Evolutionary conservation across 2,797 vertebrate genomes (phyloP).

Genomic region (Xyrichtys novacula): DNA sequence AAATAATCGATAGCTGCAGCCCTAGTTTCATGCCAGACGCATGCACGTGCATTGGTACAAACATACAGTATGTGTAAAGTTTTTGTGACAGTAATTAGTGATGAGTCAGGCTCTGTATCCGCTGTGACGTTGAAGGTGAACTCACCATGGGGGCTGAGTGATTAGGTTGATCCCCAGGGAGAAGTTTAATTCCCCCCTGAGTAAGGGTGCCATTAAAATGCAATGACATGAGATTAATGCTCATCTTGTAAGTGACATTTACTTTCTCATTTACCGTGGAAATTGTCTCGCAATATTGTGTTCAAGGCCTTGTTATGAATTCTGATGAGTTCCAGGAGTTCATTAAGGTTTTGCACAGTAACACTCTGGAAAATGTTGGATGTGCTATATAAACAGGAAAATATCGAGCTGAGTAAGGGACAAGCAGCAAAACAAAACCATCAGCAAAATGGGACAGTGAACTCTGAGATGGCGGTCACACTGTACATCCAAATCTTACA

Average conservation of each 20-base stretch:
- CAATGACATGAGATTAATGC: slow-evolving; percentile 72
- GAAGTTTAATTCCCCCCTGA: slow-evolving; percentile 61
- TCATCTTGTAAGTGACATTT: slow-evolving; percentile 75
- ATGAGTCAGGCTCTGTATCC: slow-evolving; percentile 7
- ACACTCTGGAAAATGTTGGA: slow-evolving; percentile 54
- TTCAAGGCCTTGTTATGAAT: slow-evolving; percentile 60
- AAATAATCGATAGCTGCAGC: not conserved
- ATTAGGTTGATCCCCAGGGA: slow-evolving; percentile 51
- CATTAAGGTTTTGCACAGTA: slow-evolving; percentile 33
- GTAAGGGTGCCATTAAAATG: slow-evolving; percentile 68
- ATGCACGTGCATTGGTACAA: not conserved
- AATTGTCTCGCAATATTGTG: slow-evolving; percentile 59
- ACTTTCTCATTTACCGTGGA: slow-evolving; percentile 69
- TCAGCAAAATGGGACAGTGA: slow-evolving; percentile 63
- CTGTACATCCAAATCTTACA: slow-evolving; percentile 40
- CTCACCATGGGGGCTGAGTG: slow-evolving; percentile 39
- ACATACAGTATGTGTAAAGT: not conserved
- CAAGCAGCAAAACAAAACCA: slow-evolving; percentile 59
- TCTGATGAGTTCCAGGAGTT: slow-evolving; percentile 56
- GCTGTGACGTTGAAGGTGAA: slow-evolving; percentile 26
- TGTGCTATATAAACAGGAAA: slow-evolving; percentile 56
- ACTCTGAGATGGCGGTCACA: slow-evolving; percentile 51
- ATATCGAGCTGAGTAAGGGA: slow-evolving; percentile 69
- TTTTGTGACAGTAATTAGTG: not conserved
- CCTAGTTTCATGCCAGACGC: not conserved